Base-by-base conservation (phyloP, 2,113 vertebrate species). In the Malurus elegans region DNA sequence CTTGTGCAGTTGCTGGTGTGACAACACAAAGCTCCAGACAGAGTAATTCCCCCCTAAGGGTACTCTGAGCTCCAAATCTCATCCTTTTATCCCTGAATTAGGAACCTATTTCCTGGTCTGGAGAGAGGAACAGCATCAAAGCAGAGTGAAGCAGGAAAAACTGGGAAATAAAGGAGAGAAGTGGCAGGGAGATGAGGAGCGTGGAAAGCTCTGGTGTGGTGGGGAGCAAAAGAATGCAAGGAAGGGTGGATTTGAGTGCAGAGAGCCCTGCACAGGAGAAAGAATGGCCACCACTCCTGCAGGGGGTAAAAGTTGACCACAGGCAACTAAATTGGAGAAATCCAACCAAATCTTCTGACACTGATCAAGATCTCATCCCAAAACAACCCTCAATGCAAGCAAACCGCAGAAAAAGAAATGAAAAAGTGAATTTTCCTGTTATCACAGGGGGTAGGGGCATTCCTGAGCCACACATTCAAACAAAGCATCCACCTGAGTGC, bases 401-500 rank as follows among this genome's bases (percentile, higher is more conserved):
- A 3, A 67, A 20, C 6, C 11, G 32, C 8, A 40, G 4, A 25
- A 8, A 54, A 42, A 4, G 5, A 42, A 48, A 62, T 7, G 7
- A 36, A 64, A 26, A 58, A 21, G 10, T 4, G 32, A 23, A 23
- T 76, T 50, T 87, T 61, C 57, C 34, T 25, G 3, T 56, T 48
- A 2, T 15, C 14, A 8, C 0, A 17, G 4, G 25, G 56, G 24
- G 3, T 3, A 29, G 4, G 4, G 9, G 7, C 12, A 2, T 69
- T 36, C 12, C 34, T 44, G 25, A 95, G 58, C 10, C 34, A 9
- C 15, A 4, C 2, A 24, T 18, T 75, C 54, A 57, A 19, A 57
- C 12, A 17, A 29, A n/a, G 20, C 18, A 9, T 8, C 17, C 25
- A 1, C 0, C 0, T 14, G 20, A 10, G 14, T 5, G 11, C 14